phyloP scores from a whole-genome alignment of 2,113 vertebrate genomes.

The Leptocoma aspasia region DNA sequence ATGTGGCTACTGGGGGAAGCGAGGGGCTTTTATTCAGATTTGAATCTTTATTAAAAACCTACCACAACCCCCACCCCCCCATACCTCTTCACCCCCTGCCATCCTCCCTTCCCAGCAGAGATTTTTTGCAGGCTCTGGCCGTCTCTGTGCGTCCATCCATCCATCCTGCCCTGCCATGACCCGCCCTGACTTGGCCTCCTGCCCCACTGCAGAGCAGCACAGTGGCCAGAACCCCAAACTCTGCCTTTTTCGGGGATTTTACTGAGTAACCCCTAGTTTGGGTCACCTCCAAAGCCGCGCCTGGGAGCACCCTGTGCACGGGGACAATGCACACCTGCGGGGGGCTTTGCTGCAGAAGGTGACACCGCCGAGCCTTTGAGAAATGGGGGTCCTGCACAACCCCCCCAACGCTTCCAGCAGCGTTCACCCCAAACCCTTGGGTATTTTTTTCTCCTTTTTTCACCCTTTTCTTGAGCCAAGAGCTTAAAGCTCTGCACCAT shows the following conservation, averaged over 20 bases:
- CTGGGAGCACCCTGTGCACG: not conserved
- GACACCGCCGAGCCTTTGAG: not conserved
- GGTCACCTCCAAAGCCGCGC: not conserved
- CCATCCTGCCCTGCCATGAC: not conserved
- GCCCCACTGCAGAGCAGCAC: not conserved
- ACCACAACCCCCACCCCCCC: accelerated
- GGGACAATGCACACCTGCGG: not conserved
- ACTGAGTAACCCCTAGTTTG: not conserved
- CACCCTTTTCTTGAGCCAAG: not conserved
- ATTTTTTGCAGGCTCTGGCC: not conserved
- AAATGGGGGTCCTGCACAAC: not conserved
- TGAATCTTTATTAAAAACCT: slow-evolving; percentile 46
- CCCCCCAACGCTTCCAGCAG: not conserved
- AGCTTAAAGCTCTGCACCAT: slow-evolving; percentile 47
- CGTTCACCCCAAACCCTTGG: not conserved
- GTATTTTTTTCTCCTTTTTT: not conserved
- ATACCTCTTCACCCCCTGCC: not conserved
- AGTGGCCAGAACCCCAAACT: not conserved
- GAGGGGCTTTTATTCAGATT: not conserved
- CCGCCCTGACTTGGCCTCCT: not conserved
- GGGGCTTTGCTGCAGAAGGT: slow-evolving; percentile 13
- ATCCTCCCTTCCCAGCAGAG: slow-evolving; percentile 31
- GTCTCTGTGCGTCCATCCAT: not conserved
- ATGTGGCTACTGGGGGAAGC: not conserved
- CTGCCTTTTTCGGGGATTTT: not conserved